Evolutionary conservation across 2,888 invertebrate species (phyloP).

Genomic region (Cistogaster globosa): DNA sequence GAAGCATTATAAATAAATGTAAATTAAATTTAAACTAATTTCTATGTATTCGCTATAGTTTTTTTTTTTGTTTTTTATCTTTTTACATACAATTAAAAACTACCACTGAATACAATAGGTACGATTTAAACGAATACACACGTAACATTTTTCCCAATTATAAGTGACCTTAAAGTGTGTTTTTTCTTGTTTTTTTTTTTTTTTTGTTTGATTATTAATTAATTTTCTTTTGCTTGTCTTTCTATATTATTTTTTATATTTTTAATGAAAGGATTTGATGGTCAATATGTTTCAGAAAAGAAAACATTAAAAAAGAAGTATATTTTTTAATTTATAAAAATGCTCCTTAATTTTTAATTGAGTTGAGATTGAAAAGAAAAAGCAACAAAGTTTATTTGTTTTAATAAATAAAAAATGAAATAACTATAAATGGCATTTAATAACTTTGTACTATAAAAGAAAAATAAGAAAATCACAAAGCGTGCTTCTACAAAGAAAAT

Average conservation of each 20-base stretch:
- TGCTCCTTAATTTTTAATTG: conserved; percentile 55
- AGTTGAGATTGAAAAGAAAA: conserved; percentile 52
- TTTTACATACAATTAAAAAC: conserved; percentile 63
- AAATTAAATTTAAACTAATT: conserved; percentile 47
- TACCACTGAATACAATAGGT: conserved; percentile 59
- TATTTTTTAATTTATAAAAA: conserved; percentile 45
- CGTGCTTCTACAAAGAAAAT: conserved; percentile 76
- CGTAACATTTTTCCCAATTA: conserved; percentile 83
- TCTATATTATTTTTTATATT: conserved; percentile 16
- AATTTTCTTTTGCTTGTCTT: conserved; percentile 74
- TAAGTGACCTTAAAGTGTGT: conserved; percentile 83
- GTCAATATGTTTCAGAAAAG: conserved; percentile 69
- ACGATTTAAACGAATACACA: conserved; percentile 60
- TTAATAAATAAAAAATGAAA: conserved; percentile 31
- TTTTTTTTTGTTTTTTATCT: conserved; percentile 38
- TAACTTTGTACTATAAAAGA: conserved; percentile 18
- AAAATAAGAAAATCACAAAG: conserved; percentile 73
- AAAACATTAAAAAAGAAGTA: conserved; percentile 54
- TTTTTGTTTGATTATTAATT: conserved; percentile 36
- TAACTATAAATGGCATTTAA: conserved; percentile 52
- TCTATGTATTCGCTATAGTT: conserved; percentile 25
- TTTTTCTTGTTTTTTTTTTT: conserved; percentile 76
- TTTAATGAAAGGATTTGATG: conserved; percentile 70
- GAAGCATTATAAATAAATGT: conserved; percentile 59
- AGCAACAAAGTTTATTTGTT: conserved; percentile 4